Conservation (phyloP, 2,797 vertebrate genomes). For the Manis pentadactyla region DNA sequence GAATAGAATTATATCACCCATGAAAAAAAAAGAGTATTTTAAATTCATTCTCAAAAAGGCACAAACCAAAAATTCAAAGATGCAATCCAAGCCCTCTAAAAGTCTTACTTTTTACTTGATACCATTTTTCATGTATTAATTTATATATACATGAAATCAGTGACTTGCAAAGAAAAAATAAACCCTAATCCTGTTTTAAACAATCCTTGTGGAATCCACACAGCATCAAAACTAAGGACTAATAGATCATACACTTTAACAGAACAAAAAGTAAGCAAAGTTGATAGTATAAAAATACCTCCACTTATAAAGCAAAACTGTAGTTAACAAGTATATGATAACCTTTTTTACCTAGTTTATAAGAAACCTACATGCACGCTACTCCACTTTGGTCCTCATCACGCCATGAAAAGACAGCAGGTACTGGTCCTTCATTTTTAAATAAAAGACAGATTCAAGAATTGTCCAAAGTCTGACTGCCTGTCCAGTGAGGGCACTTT, state of each 20-base stretch:
- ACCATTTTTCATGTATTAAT: conserved; percentile 1
- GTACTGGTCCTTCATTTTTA: neutral
- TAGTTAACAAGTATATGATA: neutral
- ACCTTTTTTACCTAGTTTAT: neutral
- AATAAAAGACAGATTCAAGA: neutral
- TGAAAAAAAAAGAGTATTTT: neutral
- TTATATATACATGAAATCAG: neutral
- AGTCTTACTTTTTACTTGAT: neutral
- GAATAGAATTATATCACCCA: neutral
- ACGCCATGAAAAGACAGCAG: neutral
- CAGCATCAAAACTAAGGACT: neutral
- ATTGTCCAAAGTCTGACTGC: neutral
- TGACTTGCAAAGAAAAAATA: neutral
- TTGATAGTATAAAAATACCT: neutral
- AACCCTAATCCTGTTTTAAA: neutral
- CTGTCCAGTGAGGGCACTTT: neutral
- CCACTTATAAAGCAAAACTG: neutral
- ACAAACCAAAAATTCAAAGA: neutral
- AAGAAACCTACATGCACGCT: neutral
- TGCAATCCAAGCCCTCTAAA: neutral
- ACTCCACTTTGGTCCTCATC: neutral
- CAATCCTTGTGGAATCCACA: neutral
- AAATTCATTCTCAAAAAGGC: neutral
- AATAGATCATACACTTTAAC: neutral
- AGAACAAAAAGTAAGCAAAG: conserved; percentile 13